A percentile compares a stretch with the other conserved stretches of the same genome.
These are phyloP conservation scores for Chromoteleia sp. DNA, from an alignment of 2,888 invertebrate species.

Conservation along the genomic window DNA sequence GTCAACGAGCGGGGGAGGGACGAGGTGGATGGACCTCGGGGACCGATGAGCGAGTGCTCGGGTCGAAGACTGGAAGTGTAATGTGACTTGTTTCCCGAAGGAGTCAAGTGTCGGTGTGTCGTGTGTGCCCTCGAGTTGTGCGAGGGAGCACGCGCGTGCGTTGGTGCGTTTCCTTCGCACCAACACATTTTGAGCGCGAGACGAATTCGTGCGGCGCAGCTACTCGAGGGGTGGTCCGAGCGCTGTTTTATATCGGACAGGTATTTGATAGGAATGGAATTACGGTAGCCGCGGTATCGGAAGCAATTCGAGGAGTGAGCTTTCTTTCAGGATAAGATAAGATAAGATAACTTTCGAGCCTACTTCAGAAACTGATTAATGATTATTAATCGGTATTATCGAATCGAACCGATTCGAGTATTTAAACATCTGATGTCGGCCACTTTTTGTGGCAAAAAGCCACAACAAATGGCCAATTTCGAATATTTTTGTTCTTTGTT, in stretches of 20 bases:
- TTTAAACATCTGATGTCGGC: too few relatives aligned
- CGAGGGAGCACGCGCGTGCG: constrained; percentile 79
- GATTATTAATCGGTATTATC: too few relatives aligned
- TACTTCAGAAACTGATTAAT: constrained; percentile 8
- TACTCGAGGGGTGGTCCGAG: constrained; percentile 42
- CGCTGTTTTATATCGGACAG: constrained; percentile 61
- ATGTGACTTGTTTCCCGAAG: constrained; percentile 81
- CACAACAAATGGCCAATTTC: too few relatives aligned
- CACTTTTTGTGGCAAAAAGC: too few relatives aligned
- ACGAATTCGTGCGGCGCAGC: constrained; percentile 36
- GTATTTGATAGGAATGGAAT: constrained; percentile 46
- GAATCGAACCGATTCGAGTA: too few relatives aligned
- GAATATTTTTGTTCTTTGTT: too few relatives aligned
- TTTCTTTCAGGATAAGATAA: constrained; percentile 33
- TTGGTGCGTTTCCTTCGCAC: constrained; percentile 82
- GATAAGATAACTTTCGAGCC: constrained; percentile 2
- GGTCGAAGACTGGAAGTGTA: constrained; percentile 82
- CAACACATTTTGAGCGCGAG: constrained; percentile 68
- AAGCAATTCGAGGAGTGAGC: constrained; percentile 23
- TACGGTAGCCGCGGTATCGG: constrained; percentile 31
- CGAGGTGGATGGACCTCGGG: too few relatives aligned
- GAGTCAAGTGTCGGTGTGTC: constrained; percentile 81
- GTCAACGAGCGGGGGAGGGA: too few relatives aligned
- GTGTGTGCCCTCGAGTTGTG: constrained; percentile 72
- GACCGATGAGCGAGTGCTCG: constrained; percentile 77